Conservation (phyloP, 1,140 invertebrate genomes). For the Drosophila ambigua region DNA sequence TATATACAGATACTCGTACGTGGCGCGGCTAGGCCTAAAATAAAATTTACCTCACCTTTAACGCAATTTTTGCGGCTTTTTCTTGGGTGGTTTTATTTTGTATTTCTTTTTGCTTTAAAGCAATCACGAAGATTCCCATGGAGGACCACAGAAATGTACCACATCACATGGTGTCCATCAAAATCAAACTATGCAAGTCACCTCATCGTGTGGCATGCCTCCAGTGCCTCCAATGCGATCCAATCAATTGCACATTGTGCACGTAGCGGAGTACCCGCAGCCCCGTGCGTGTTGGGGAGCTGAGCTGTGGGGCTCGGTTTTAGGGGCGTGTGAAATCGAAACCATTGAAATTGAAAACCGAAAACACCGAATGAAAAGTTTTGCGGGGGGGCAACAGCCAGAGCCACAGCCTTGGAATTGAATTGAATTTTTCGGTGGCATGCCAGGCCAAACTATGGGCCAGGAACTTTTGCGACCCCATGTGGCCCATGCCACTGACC, state of each 20-base stretch:
- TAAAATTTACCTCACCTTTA: conserved; percentile 34
- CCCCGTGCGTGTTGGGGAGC: conserved; percentile 48
- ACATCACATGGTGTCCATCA: conserved; percentile 21
- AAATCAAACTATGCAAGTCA: conserved; percentile 41
- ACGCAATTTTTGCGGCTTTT: conserved; percentile 19
- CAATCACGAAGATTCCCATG: background rate
- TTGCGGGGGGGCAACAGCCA: conserved; percentile 8
- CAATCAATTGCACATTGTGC: conserved; percentile 64
- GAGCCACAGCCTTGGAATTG: conserved; percentile 59
- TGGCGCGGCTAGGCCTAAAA: conserved; percentile 45
- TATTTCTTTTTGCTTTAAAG: conserved; percentile 10
- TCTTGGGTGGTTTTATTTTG: background rate
- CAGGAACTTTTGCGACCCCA: conserved; percentile 52
- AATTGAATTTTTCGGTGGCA: conserved; percentile 66
- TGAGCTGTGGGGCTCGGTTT: conserved; percentile 12
- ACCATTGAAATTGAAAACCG: conserved; percentile 77
- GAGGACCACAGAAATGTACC: conserved; percentile 21
- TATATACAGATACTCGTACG: background rate
- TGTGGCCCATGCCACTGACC: conserved; percentile 69
- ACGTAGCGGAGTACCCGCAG: conserved; percentile 37
- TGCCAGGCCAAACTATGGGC: conserved; percentile 19
- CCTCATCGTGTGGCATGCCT: conserved; percentile 25
- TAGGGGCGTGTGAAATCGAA: conserved; percentile 73
- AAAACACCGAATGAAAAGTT: conserved; percentile 76
- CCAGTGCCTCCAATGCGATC: conserved; percentile 2